Percentiles rank a stretch among this genome's conserved stretches.
phyloP scores from a whole-genome alignment of 2,113 vertebrate genomes.

The Lagopus leucura region DNA sequence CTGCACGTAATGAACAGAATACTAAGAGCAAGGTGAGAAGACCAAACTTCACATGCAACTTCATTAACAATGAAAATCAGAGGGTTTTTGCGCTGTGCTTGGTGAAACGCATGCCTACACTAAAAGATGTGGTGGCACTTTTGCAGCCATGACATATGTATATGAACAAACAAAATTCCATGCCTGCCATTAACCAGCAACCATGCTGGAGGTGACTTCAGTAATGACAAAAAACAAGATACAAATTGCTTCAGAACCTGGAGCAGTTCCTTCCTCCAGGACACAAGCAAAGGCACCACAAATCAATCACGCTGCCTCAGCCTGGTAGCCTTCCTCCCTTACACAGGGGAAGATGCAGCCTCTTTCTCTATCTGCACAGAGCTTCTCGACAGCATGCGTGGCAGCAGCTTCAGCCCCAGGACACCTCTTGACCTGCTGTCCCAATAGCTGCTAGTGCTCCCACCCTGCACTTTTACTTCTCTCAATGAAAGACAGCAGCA shows the following conservation, averaged over 20 bases:
- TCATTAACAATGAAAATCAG: neutral
- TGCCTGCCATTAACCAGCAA: neutral
- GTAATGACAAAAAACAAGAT: neutral
- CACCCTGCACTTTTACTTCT: neutral
- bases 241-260: neutral
- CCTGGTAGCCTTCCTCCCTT: neutral
- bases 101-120: neutral
- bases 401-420: neutral
- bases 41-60: neutral
- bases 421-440: neutral
- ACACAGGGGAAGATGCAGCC: neutral
- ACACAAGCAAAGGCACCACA: neutral
- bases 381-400: neutral
- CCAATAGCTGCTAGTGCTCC: neutral
- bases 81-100: neutral
- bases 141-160: neutral
- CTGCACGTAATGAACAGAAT: rapidly evolving
- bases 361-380: neutral
- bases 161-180: neutral
- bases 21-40: neutral
- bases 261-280: neutral
- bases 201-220: neutral
- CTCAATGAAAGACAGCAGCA: rapidly evolving
- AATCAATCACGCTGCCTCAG: neutral
- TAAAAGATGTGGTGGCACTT: neutral